Conservation (phyloP, 2,888 invertebrate genomes). For the Polydrusus tereticollis region DNA sequence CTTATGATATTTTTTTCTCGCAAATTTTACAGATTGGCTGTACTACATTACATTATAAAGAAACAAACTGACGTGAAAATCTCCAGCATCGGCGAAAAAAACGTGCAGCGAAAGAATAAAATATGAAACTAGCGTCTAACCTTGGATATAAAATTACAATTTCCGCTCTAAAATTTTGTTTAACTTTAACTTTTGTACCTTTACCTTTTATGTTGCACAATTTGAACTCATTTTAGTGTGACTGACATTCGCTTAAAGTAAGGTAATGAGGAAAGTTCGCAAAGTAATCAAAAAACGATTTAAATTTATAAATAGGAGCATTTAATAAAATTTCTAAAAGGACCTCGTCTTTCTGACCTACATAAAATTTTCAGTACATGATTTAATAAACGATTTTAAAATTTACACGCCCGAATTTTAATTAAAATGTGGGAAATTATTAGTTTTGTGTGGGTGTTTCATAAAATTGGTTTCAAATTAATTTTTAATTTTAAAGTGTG, state of each 20-base stretch:
- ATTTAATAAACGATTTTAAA: constrained; percentile 8
- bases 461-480: background rate
- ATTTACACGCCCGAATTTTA: background rate
- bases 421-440: background rate
- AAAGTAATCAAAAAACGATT: constrained; percentile 56
- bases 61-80: too few species aligned
- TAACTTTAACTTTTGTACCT: constrained; percentile 23
- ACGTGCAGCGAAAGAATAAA: too few species aligned
- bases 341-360: constrained; percentile 23
- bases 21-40: too few species aligned
- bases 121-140: background rate
- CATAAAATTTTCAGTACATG: constrained; percentile 12
- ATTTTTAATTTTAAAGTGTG: background rate
- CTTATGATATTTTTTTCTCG: too few species aligned
- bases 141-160: constrained; percentile 1
- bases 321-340: constrained; percentile 40
- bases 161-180: constrained; percentile 8
- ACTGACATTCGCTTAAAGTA: constrained; percentile 37
- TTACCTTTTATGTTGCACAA: constrained; percentile 17
- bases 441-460: background rate
- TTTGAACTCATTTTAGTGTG: constrained; percentile 21
- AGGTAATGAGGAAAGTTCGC: constrained; percentile 54
- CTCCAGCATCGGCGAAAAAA: too few species aligned
- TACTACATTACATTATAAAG: too few species aligned
- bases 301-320: constrained; percentile 53